Conservation (phyloP, 37 sponge, comb jelly and placozoan species). For the Cliona cf. orientalis region DNA sequence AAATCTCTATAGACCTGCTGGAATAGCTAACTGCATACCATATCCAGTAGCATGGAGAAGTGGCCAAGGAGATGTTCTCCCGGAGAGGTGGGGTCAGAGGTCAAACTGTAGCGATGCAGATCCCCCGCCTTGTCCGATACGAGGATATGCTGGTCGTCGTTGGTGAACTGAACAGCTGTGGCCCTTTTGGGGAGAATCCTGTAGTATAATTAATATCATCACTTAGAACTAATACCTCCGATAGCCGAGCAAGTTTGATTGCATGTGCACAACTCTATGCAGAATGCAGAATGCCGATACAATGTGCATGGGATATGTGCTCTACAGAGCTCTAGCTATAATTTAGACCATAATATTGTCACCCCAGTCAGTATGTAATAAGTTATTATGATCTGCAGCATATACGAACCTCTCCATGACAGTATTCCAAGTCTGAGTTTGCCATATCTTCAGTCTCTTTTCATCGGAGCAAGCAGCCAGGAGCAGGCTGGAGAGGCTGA, state of each 20-base stretch:
- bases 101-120: slow-evolving; percentile 45
- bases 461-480: slow-evolving; percentile 40
- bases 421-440: no score
- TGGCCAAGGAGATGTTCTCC: slow-evolving; percentile 77
- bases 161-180: slow-evolving; percentile 50
- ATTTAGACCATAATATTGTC: no score
- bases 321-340: no score
- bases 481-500: slow-evolving; percentile 36
- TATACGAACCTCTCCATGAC: no score
- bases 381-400: no score
- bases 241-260: no score
- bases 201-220: background rate
- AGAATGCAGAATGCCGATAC: no score
- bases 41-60: slow-evolving; percentile 85
- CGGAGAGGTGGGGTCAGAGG: background rate
- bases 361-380: no score
- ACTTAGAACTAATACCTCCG: no score
- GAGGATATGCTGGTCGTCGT: slow-evolving; percentile 40
- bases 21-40: slow-evolving; percentile 38
- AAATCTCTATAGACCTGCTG: no score
- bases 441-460: slow-evolving; percentile 54
- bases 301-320: no score
- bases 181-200: slow-evolving; percentile 63
- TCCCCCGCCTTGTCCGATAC: slow-evolving; percentile 85
- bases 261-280: no score